Percentiles rank a stretch among this genome's conserved stretches.
phyloP scores from a whole-genome alignment of 2,113 vertebrate species.

The Puntigrus tetrazona region DNA sequence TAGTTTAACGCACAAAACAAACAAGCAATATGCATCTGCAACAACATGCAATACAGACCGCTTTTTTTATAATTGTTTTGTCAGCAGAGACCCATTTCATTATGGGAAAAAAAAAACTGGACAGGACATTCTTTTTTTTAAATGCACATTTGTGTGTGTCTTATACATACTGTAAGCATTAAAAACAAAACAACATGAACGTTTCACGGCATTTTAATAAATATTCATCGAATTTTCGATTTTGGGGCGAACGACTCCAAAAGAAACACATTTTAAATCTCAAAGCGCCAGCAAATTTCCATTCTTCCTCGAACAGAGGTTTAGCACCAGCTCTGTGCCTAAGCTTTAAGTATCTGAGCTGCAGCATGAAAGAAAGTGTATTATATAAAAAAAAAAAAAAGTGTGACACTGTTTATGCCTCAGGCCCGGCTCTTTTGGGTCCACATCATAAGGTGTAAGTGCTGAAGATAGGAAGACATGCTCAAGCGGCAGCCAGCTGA shows the following conservation, averaged over 20 bases:
- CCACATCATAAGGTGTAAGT: slow-evolving; percentile 19
- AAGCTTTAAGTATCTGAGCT: background rate
- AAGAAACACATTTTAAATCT: background rate
- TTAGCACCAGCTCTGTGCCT: background rate
- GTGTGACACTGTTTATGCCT: slow-evolving; percentile 21
- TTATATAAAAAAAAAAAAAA: background rate
- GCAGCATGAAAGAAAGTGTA: background rate
- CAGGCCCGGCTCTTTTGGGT: background rate
- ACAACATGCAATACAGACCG: too few relatives aligned
- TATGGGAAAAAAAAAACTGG: background rate
- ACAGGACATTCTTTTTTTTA: background rate
- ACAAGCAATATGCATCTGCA: too few relatives aligned
- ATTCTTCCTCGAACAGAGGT: background rate
- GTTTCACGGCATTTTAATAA: background rate
- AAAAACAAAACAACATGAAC: background rate
- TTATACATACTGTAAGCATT: background rate
- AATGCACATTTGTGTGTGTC: background rate
- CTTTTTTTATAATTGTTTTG: too few relatives aligned
- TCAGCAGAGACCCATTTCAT: background rate
- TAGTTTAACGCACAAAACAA: too few relatives aligned
- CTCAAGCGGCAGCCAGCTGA: slow-evolving; percentile 1
- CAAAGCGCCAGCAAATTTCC: background rate
- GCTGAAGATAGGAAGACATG: background rate
- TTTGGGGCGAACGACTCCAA: background rate
- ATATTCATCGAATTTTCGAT: background rate